Evolutionary conservation across 2,888 invertebrate species (phyloP), one percentile per base, ranked within the genome.

Genomic region (Polymixis lichenea): DNA sequence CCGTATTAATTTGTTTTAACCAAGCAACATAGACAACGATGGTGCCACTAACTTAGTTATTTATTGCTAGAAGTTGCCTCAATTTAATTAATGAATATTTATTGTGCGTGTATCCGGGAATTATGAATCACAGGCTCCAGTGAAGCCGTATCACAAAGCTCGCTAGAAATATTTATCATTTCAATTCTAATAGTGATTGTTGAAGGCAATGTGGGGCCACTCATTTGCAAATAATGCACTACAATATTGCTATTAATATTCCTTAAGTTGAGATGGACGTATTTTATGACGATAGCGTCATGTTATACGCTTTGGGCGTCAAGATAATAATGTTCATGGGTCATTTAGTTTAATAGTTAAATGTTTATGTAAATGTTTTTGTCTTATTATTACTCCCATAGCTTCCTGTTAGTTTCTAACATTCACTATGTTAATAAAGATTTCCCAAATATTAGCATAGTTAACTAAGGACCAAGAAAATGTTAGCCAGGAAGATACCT

Each of bases 101-200:
- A 92, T 91, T 89, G 87, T 76, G 77, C 86, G 78, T 88, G 90
- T 90, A 91, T 92, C 93, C 92, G 92, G 92, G 89, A 89, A 87
- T 86, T 77, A 84, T 88, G 86, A 88, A 81, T 87, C 88, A 87
- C 69, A 60, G 25, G 62, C 68, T 61, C 25, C 38, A 80, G 60
- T 66, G 51, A 72, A 65, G 55, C 43, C 61, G 55, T 61, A 61
- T 66, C 69, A 84, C 62, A 77, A 55, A 82, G 43, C 56, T 51
- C 53, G 28, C 71, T 71, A 53, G 69, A 75, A 76, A 77, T 80
- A 66, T 83, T 76, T 77, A 83, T 84, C 69, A 64, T 66, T 43
- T 56, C 51, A 60, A 19, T 69, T 72, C 73, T 82, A 78, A 79
- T 74, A 77, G 56, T 61, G 43, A 80, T 77, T 77, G 75, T 69